phyloP scores from a whole-genome alignment of 1,140 invertebrate species.

The Alviniconcha marisindica region DNA sequence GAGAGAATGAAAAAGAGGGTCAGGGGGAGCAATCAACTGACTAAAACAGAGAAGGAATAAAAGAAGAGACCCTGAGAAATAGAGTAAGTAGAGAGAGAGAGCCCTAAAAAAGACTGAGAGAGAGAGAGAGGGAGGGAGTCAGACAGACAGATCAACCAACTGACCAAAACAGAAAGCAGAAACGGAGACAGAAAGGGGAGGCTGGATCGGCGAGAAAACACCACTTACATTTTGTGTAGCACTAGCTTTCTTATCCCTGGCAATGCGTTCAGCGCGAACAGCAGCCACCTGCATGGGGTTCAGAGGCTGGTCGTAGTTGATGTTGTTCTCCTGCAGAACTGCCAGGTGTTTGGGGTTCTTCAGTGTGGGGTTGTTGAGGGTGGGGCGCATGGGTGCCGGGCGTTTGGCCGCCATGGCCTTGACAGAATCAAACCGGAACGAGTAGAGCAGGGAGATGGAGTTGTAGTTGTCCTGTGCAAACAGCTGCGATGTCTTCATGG shows the following conservation, averaged over 20 bases:
- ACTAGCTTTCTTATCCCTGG: constrained; percentile 84
- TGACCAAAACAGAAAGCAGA: no score
- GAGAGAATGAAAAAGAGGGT: no score
- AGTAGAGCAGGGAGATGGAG: constrained; percentile 84
- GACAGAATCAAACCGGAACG: constrained; percentile 84
- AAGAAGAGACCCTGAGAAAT: no score
- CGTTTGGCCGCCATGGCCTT: constrained; percentile 83
- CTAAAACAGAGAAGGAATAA: no score
- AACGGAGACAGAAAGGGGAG: no score
- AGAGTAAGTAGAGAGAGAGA: no score
- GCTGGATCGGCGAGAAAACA: no score
- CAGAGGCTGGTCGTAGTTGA: constrained; percentile 90
- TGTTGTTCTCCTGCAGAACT: constrained; percentile 87
- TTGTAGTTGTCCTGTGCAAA: constrained; percentile 89
- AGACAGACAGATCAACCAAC: no score
- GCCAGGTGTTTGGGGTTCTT: constrained; percentile 91
- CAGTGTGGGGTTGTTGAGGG: constrained; percentile 82
- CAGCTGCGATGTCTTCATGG: constrained; percentile 88
- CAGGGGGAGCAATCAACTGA: no score
- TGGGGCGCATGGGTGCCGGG: constrained; percentile 83
- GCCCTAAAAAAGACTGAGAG: no score
- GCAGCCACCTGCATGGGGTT: constrained; percentile 90
- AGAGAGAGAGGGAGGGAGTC: no score
- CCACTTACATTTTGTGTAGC: neutral
- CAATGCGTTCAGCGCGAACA: constrained; percentile 88